phyloP scores from a whole-genome alignment of 2,113 vertebrate genomes.

The Pygathrix nemaeus region DNA sequence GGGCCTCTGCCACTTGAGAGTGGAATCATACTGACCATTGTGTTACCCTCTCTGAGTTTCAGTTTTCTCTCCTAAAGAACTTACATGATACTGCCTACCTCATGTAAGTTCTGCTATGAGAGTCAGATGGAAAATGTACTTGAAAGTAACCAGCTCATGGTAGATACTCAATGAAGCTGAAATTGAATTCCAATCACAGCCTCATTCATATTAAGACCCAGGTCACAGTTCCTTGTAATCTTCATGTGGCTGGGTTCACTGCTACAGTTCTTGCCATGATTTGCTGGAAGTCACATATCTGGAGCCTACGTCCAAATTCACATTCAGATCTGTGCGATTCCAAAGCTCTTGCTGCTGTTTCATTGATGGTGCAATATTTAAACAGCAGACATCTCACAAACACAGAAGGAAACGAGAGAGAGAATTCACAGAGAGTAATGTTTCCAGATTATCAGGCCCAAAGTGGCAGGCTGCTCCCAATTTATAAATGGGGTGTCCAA shows the following conservation, averaged over 20 bases:
- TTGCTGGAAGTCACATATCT: not conserved
- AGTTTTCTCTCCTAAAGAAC: not conserved
- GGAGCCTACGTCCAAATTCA: not conserved
- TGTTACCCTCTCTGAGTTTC: too few species aligned
- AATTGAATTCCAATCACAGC: too few species aligned
- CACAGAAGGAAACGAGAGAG: not conserved
- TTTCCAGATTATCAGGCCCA: not conserved
- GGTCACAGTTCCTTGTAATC: not conserved
- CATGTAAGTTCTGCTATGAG: not conserved
- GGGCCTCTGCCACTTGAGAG: not conserved
- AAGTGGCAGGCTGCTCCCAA: not conserved
- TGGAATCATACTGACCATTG: accelerated
- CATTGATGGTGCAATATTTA: not conserved
- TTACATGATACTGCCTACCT: not conserved
- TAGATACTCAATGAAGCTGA: not conserved
- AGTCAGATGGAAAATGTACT: not conserved
- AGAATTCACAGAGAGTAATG: not conserved
- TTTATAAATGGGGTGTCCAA: not conserved
- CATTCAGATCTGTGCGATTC: not conserved
- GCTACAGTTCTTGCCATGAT: not conserved
- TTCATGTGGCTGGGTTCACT: not conserved
- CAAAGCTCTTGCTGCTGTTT: not conserved
- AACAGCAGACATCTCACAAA: not conserved
- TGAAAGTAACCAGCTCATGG: not conserved
- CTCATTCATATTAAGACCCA: not conserved